Evolutionary conservation across 1,140 invertebrate species (phyloP).

Genomic region (Carposina sasakii): DNA sequence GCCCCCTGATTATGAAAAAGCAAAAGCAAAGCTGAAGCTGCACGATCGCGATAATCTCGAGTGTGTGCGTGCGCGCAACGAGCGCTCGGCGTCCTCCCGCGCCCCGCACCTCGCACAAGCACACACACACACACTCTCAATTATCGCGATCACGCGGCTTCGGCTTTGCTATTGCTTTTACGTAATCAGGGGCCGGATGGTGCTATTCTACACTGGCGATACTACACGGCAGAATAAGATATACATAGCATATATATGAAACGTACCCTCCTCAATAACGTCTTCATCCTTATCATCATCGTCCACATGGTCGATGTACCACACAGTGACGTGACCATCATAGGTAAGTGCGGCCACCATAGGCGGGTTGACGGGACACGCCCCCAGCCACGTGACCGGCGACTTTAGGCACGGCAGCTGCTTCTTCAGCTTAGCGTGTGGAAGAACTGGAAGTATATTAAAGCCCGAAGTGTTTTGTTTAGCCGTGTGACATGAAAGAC

Average conservation of each 20-base stretch:
- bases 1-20: too few species aligned
- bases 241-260: not conserved
- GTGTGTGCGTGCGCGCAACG: too few species aligned
- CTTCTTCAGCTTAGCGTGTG: conserved; percentile 47
- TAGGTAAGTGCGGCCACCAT: conserved; percentile 38
- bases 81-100: too few species aligned
- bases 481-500: not conserved
- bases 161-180: too few species aligned
- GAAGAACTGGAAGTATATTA: conserved; percentile 42
- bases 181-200: too few species aligned
- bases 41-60: too few species aligned
- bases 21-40: too few species aligned
- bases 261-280: conserved; percentile 54
- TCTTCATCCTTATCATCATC: conserved; percentile 30
- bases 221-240: too few species aligned
- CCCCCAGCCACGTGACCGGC: conserved; percentile 47
- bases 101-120: too few species aligned
- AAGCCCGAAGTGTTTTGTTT: not conserved
- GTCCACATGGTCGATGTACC: conserved; percentile 46
- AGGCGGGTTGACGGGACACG: conserved; percentile 34
- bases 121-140: too few species aligned
- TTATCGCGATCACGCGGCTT: too few species aligned
- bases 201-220: too few species aligned
- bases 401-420: conserved; percentile 28
- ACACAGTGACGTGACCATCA: conserved; percentile 39